Evolutionary conservation across 2,888 invertebrate species (phyloP), one percentile per base, ranked within the genome.

Genomic region (Diaprepes abbreviatus): DNA sequence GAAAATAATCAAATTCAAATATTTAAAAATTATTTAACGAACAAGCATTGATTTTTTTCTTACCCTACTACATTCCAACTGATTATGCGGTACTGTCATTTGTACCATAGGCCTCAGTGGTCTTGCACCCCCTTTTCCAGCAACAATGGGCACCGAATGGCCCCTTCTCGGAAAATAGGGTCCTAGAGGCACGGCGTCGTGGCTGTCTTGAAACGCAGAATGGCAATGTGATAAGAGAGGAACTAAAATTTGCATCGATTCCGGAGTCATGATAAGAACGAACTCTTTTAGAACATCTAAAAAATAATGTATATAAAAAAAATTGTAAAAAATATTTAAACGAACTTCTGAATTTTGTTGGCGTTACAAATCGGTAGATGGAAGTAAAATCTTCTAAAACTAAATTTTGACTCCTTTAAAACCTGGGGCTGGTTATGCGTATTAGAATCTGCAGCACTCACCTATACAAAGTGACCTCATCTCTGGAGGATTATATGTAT

Each of bases 181-280:
- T 0, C 92, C 94, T 70, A 91, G 86, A 0, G 91, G 90, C 70
- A 90, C 89, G 70, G 90, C 88, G 80, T 88, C 87, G 70, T 92
- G 90, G 52, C 89, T 88, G 79, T 93, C 93, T 80, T 93, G 93
- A 78, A 92, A 91, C 7, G 91, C 90, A 16, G 90, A 89, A 84
- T 95, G 95, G 79, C 94, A 94, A 82, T 95, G 93, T 17, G 93
- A 92, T 71, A 96, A 87, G 74, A 95, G 88, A 31, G 96, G 95
- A 6, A 95, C 94, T 75, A 97, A 85, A 72, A 93, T 92, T 76
- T 91, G 90, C 75, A 95, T 90, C 67, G 92, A 91, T 79, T 94
- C 94, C 66, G 88, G 88, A 62, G 94, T 93, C 81, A 93, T 91
- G 43, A 93, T 88, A 83, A 93, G 85, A 33, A 94, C 89, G 79